Evolutionary conservation across 2,888 invertebrate genomes (phyloP).

Genomic region (Nemoura dubitans): DNA sequence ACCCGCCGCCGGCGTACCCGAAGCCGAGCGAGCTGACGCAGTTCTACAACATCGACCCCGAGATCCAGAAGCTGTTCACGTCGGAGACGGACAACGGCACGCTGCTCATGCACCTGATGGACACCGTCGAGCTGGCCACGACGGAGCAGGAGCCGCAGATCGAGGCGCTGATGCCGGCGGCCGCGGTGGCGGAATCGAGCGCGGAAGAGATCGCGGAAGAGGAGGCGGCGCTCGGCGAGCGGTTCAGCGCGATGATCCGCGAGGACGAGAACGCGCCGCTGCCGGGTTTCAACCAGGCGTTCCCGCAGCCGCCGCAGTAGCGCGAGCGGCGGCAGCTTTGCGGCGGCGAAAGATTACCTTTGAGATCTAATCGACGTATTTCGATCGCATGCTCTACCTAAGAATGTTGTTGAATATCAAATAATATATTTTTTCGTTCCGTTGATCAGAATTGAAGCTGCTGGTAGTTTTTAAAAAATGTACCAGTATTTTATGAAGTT

Average conservation of each 20-base stretch:
- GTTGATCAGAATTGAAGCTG: not conserved
- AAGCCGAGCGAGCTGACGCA: constrained; percentile 14
- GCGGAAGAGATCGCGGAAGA: not conserved
- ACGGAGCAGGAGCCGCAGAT: not conserved
- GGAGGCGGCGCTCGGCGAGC: not conserved
- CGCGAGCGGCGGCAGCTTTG: not conserved
- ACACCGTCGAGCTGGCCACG: constrained; percentile 13
- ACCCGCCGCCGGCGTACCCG: constrained; percentile 32
- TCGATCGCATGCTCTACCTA: not conserved
- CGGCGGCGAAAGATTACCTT: not conserved
- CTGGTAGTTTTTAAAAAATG: not conserved
- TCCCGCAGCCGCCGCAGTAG: constrained; percentile 10
- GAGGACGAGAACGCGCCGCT: constrained; percentile 3
- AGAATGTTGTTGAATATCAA: not conserved
- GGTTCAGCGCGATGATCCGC: not conserved
- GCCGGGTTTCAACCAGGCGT: constrained; percentile 21
- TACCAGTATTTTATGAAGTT: not conserved
- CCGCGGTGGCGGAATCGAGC: not conserved
- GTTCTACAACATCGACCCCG: constrained; percentile 29
- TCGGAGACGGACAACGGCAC: constrained; percentile 34
- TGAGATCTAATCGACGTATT: not conserved
- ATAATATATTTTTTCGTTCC: constrained; percentile 7
- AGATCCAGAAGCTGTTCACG: constrained; percentile 35
- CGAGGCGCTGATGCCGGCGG: not conserved
- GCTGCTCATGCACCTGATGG: constrained; percentile 40